Base-by-base conservation (phyloP, 2,888 invertebrate genomes). In the Aleiodes alternator region DNA sequence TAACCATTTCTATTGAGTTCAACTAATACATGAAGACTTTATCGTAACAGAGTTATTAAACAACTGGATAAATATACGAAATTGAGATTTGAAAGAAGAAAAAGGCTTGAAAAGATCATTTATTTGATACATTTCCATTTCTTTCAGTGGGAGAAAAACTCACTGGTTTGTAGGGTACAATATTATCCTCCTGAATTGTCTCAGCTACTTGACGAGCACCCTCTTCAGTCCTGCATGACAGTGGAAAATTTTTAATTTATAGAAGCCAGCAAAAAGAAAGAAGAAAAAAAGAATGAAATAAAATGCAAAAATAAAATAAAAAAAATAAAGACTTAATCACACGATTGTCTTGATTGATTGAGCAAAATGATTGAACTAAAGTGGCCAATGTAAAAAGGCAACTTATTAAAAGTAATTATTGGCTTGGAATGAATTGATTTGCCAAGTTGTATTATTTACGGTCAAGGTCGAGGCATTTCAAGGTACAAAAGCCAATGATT, bases 111-210 rank as follows among this genome's bases (percentile, higher is more conserved):
- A 0, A 43, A 5, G 23, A 11, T 68, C 31, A 53, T 68, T 68
- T 51, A 51, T 68, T 31, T 51, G 12, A 69, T 55, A 31, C 56
- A 71, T 68, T 64, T 59, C 55, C 48, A 69, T 59, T 68, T 50
- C 29, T 68, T 51, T 68, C 29, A 50, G 23, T 23, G 4, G 9
- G 29, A 4, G 16, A 61, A 48, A 50, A 68, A 77, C 89, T 84
- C 82, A 89, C 89, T 48, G 89, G 85, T 76, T 88, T 87, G 81
- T 89, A 89, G n/a, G 89, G 88, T 61, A 87, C 88, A 78, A 87
- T 84, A 75, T 87, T 87, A 57, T 88, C 87, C 55, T 87, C 85
- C 73, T 83, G 79, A 79, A 89, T 83, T 53, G 83, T 86, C 79
- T 89, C 86, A 72, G 85, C 78, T 34, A 83, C 80, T 80, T 87